Evolutionary conservation across 1,140 invertebrate species (phyloP).

Genomic region (Macrocentrus cingulum): DNA sequence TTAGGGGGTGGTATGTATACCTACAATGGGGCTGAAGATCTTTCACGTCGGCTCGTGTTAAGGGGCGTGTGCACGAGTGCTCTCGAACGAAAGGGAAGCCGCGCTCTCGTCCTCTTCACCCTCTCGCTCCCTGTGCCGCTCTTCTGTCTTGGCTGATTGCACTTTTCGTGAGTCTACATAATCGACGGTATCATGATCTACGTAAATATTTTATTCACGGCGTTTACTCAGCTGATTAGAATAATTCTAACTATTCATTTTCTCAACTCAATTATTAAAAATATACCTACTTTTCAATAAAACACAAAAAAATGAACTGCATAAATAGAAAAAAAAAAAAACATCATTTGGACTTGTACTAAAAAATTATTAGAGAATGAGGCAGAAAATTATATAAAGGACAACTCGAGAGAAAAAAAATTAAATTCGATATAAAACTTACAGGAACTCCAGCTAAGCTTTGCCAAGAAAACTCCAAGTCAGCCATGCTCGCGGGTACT

Average conservation of each 20-base stretch:
- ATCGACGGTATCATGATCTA: conserved; percentile 17
- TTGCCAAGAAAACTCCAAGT: conserved; percentile 87
- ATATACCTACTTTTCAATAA: no score
- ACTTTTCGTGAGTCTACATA: conserved; percentile 25
- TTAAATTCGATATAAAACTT: no score
- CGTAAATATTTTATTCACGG: conserved; percentile 2
- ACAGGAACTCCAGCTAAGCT: conserved; percentile 74
- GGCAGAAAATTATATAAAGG: no score
- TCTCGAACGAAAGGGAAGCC: conserved; percentile 1
- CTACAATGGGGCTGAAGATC: conserved; percentile 5
- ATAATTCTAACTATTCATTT: no score
- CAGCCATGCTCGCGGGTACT: conserved; percentile 76
- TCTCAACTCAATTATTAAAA: no score
- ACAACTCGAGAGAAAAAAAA: no score
- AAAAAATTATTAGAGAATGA: no score
- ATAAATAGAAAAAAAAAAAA: no score
- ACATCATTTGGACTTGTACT: no score
- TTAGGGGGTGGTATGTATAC: not conserved
- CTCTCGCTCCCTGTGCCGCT: no score
- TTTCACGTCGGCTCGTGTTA: conserved; percentile 15
- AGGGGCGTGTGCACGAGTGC: conserved; percentile 18
- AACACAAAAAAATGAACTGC: no score
- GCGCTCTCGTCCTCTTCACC: no score
- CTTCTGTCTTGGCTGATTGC: conserved; percentile 19
- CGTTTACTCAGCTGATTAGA: not conserved